phyloP scores from a whole-genome alignment of 2,113 vertebrate genomes.

The Laticauda colubrina region DNA sequence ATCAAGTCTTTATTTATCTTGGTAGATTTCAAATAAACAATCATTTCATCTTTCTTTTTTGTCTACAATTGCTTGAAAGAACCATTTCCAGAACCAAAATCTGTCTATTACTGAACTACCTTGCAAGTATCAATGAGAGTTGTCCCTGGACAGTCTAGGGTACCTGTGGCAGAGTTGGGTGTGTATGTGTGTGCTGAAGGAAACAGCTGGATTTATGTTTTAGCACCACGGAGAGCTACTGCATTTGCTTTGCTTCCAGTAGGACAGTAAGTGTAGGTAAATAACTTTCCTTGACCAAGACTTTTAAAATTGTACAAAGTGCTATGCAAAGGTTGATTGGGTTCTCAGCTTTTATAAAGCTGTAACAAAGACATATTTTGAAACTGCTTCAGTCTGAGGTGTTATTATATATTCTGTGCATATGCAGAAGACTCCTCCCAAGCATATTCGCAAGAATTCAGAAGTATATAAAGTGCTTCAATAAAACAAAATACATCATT shows the following conservation, averaged over 20 bases:
- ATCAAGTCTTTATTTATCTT: background rate
- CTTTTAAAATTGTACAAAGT: background rate
- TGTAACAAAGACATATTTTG: background rate
- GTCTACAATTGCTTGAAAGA: background rate
- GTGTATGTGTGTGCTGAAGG: background rate
- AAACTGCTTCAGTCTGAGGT: background rate
- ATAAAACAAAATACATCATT: background rate
- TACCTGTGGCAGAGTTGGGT: background rate
- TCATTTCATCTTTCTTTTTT: background rate
- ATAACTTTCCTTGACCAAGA: background rate
- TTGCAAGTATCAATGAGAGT: background rate
- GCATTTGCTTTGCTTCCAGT: background rate
- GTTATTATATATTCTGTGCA: background rate
- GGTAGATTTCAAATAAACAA: background rate
- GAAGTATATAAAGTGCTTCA: background rate
- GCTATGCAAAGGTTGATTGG: background rate
- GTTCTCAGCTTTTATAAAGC: background rate
- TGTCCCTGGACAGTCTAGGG: background rate
- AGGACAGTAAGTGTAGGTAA: background rate
- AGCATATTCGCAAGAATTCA: background rate
- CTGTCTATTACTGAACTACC: background rate
- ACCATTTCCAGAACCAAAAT: background rate
- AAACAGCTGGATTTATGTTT: background rate
- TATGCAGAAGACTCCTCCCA: background rate
- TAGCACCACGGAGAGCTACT: constrained; percentile 30